phyloP scores from a whole-genome alignment of 2,113 vertebrate genomes.

The Phaethornis superciliosus region DNA sequence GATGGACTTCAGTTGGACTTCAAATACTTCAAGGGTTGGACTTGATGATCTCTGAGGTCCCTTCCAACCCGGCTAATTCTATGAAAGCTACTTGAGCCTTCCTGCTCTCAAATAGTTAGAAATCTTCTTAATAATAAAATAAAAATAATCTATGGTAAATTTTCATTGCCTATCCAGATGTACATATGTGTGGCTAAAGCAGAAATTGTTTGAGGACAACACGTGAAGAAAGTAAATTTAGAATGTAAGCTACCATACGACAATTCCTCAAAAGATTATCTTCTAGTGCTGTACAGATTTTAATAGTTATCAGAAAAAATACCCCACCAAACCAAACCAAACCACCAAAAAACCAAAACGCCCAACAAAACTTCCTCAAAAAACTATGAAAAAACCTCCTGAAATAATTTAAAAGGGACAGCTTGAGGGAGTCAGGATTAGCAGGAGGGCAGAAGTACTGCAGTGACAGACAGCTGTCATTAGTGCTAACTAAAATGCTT shows the following conservation, averaged over 20 bases:
- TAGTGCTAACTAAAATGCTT: neutral
- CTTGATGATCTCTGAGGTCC: no score
- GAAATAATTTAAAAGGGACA: neutral
- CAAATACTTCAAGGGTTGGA: no score
- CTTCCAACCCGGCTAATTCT: no score
- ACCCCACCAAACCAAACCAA: no score
- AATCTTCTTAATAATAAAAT: neutral
- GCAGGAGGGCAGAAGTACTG: neutral
- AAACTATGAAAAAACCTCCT: rapidly evolving
- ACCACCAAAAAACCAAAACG: no score
- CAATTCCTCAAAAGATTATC: neutral
- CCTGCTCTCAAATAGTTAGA: neutral
- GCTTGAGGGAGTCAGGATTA: neutral
- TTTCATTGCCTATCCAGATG: neutral
- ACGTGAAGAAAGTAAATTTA: neutral
- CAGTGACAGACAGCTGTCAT: neutral
- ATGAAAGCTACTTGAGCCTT: neutral
- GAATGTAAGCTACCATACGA: neutral
- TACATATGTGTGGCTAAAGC: neutral
- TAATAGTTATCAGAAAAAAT: neutral
- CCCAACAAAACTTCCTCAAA: no score
- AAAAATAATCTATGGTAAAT: neutral
- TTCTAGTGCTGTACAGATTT: neutral
- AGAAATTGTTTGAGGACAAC: rapidly evolving
- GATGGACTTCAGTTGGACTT: no score